Percentiles rank a stretch among this genome's conserved stretches.
These are phyloP conservation scores for Taeniopygia guttata DNA, from an alignment of 2,797 vertebrate genomes.

Conservation along the genomic window DNA sequence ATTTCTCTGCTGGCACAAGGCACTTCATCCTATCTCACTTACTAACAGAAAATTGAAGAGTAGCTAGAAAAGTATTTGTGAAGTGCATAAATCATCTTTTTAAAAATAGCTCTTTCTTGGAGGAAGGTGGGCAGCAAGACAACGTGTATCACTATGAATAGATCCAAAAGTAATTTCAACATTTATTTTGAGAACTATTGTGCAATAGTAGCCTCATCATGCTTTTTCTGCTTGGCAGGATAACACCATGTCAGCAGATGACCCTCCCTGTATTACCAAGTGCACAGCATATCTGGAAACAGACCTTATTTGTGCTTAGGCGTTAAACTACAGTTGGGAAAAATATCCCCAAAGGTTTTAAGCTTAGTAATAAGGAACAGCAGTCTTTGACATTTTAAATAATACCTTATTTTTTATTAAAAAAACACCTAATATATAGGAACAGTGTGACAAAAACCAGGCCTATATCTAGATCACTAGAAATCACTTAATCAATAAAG, in stretches of 20 bases:
- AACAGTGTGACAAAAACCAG: background rate
- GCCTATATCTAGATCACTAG: background rate
- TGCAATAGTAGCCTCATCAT: conserved; percentile 41
- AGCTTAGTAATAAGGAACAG: conserved; percentile 29
- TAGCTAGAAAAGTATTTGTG: conserved; percentile 39
- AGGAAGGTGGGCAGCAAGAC: conserved; percentile 16
- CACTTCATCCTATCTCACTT: background rate
- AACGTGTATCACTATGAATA: conserved; percentile 32
- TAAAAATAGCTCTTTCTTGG: conserved; percentile 50
- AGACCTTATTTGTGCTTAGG: conserved; percentile 26
- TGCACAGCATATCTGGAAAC: conserved; percentile 32
- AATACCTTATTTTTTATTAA: background rate
- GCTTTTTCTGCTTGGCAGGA: conserved; percentile 55
- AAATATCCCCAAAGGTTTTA: conserved; percentile 53
- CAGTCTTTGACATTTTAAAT: background rate
- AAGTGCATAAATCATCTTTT: conserved; percentile 20
- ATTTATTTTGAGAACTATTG: conserved; percentile 59
- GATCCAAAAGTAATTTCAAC: conserved; percentile 45
- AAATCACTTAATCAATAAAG: background rate
- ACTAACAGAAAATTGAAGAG: background rate
- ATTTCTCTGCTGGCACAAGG: background rate
- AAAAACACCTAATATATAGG: background rate
- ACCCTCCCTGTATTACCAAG: conserved; percentile 45
- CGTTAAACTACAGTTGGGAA: conserved; percentile 6
- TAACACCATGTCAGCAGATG: conserved; percentile 5